Base-by-base conservation (phyloP, 37 sponge, comb jelly and placozoan species). In the Amphimedon queenslandica region DNA sequence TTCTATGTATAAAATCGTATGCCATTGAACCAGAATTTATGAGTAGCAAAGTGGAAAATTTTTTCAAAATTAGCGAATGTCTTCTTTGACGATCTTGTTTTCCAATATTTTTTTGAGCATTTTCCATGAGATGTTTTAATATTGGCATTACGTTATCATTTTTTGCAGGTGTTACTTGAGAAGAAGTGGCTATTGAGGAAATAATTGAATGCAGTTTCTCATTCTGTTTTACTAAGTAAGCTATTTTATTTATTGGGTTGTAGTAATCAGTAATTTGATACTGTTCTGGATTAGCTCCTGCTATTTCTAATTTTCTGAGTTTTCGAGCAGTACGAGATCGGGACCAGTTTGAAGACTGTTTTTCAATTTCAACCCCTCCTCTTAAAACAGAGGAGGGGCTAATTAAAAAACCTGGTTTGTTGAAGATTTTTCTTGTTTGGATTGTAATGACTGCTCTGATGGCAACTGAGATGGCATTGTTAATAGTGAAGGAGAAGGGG, bases 1-100 rank as follows among this genome's bases (percentile, higher is more conserved):
- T 85, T 60, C 43, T 69, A 2, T 85, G 86, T 10, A 85, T 4
- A 74, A 85, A 85, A 1, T 79, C 70, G 58, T 84, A 84, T 34
- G 85, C 78, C 6, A 84, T 29, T 11, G 85, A 73, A 2, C 85
- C 85, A 39, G 73, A 23, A 40, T 72, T 77, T 31, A 84, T 76
- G 43, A 83, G 68, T 11, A 84, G 61, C 39, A 78, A 34, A 64
- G 85, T 77, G 16, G 68, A 20, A 72, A 84, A 84, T 35, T 82
- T 82, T 63, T 74, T 82, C 34, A 82, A 5, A 28, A 75, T 28
- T 29, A 75, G 71, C 21, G 61, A 29, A 69, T 75, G 76, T n/a
- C 61, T 60, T 60, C 61, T 60, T 11, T 60, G 23, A 25, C 21
- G 23, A n/a, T 13, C 24, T 25, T 6, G 27, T n/a, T 60, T 60